A percentile compares a stretch with the other conserved stretches of the same genome.
Conservation (phyloP, 2,113 vertebrate genomes). For the Podarcis muralis region DNA sequence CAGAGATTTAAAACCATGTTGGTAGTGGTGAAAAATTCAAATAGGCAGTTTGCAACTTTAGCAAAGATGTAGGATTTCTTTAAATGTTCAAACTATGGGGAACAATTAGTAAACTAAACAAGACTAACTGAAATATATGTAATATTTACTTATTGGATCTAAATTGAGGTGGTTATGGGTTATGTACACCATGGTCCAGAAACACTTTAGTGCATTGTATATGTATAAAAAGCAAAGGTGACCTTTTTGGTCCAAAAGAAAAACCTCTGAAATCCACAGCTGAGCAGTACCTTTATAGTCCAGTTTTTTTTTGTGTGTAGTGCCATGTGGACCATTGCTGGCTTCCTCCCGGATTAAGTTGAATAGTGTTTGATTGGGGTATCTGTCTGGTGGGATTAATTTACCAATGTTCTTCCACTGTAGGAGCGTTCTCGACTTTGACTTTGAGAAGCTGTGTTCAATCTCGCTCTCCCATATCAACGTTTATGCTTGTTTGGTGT, state of each 20-base stretch:
- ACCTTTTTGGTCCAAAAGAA: no score
- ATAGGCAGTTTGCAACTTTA: not conserved
- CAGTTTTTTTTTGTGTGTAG: no score
- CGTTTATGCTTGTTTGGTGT: slow-evolving; percentile 94
- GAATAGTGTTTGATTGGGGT: accelerated
- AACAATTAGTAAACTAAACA: no score
- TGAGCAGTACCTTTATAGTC: no score
- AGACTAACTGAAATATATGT: no score
- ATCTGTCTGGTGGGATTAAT: not conserved
- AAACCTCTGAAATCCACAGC: no score
- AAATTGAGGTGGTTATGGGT: not conserved
- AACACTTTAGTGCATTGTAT: not conserved
- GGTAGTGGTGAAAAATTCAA: not conserved
- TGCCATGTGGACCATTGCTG: not conserved
- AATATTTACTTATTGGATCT: not conserved
- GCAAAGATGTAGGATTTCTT: not conserved
- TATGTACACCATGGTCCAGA: not conserved
- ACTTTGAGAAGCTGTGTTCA: slow-evolving; percentile 97
- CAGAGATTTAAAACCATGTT: not conserved
- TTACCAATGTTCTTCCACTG: not conserved
- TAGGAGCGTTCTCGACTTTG: slow-evolving; percentile 96
- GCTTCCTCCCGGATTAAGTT: not conserved
- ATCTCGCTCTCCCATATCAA: slow-evolving; percentile 97
- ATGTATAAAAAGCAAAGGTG: not conserved
- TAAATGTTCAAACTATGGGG: not conserved